Evolutionary conservation across 2,113 vertebrate species (phyloP).

Genomic region (Catharus minimus): DNA sequence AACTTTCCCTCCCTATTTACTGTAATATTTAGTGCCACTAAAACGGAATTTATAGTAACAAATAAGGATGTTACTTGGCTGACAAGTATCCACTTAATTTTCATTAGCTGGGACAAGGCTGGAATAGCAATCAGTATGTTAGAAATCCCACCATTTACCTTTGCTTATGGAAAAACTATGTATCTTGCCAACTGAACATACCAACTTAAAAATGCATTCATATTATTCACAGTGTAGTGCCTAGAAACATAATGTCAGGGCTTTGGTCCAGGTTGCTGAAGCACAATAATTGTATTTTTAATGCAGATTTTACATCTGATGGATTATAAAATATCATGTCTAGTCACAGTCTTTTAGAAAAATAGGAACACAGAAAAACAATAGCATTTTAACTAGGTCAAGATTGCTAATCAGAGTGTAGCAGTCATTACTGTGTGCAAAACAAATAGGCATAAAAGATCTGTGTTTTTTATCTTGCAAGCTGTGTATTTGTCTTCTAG

Average conservation of each 20-base stretch:
- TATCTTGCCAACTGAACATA: conserved; percentile 63
- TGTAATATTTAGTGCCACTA: background rate
- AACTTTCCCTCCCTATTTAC: background rate
- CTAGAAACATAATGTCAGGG: conserved; percentile 36
- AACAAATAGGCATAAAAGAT: conserved; percentile 48
- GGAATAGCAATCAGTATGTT: conserved; percentile 35
- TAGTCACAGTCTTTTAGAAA: conserved; percentile 67
- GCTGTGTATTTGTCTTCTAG: conserved; percentile 19
- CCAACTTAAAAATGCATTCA: conserved; percentile 47
- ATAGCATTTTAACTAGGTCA: conserved; percentile 66
- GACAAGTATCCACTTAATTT: conserved; percentile 56
- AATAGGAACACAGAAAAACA: conserved; percentile 57
- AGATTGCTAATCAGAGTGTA: conserved; percentile 62
- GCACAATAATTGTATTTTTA: conserved; percentile 62
- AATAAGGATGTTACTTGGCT: conserved; percentile 40
- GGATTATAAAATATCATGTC: conserved; percentile 70
- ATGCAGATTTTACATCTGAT: conserved; percentile 68
- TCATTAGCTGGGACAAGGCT: conserved; percentile 23
- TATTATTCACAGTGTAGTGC: conserved; percentile 44
- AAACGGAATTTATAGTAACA: conserved; percentile 37
- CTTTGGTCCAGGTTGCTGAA: conserved; percentile 70
- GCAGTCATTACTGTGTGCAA: conserved; percentile 60
- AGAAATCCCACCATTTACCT: conserved; percentile 56
- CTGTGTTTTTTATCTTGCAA: conserved; percentile 5
- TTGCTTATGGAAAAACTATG: conserved; percentile 42